Evolutionary conservation across 2,113 vertebrate species (phyloP).

Genomic region (Leptodactylus fuscus): DNA sequence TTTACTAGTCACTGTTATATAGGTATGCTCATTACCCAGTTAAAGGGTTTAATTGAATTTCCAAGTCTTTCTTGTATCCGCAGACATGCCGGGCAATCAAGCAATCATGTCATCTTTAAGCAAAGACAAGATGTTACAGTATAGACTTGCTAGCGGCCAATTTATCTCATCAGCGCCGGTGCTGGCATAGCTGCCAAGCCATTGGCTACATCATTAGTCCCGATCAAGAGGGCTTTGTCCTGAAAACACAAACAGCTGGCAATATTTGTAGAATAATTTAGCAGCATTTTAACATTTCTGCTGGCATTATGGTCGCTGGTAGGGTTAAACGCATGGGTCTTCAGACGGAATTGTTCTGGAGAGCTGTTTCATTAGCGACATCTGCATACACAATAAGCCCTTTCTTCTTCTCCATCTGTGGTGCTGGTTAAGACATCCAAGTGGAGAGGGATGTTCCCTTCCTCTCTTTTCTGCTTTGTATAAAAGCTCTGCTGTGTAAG

Average conservation of each 20-base stretch:
- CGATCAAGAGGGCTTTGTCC: conserved; percentile 53
- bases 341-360: conserved; percentile 49
- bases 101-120: conserved; percentile 50
- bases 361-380: conserved; percentile 38
- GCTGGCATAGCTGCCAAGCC: conserved; percentile 39
- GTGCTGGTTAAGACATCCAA: conserved; percentile 26
- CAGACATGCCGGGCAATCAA: conserved; percentile 42
- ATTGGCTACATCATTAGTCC: conserved; percentile 47
- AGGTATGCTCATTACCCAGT: conserved; percentile 4
- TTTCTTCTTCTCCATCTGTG: conserved; percentile 42
- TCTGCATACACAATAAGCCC: conserved; percentile 47
- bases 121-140: conserved; percentile 52
- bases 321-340: conserved; percentile 39
- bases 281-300: conserved; percentile 44
- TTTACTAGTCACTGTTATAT: conserved; percentile 16
- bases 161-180: conserved; percentile 46
- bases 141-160: conserved; percentile 52
- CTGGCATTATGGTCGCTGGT: conserved; percentile 25
- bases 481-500: conserved; percentile 27
- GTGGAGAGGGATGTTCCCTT: conserved; percentile 28
- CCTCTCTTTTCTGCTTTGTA: conserved; percentile 5
- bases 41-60: conserved; percentile 26
- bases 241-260: conserved; percentile 54
- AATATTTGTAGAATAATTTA: conserved; percentile 54
- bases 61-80: conserved; percentile 12